These are phyloP conservation scores for Aspidoscelis tigris DNA, from an alignment of 2,113 vertebrate genomes.

Conservation along the genomic window DNA sequence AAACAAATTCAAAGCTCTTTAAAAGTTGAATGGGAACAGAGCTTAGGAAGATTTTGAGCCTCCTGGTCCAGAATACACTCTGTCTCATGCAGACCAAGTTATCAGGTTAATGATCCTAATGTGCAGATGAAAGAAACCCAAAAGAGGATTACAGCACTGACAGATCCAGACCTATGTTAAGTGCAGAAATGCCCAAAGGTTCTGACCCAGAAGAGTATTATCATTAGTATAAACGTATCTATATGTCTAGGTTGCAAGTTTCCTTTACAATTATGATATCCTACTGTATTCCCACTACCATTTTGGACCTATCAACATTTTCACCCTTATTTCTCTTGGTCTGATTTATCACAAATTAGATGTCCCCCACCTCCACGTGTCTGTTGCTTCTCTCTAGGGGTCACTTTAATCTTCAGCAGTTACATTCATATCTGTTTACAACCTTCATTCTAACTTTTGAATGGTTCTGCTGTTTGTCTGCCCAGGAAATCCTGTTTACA, in stretches of 20 bases:
- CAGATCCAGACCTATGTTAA: too few species aligned
- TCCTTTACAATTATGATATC: neutral
- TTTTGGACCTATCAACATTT: neutral
- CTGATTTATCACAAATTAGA: neutral
- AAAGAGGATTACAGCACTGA: too few species aligned
- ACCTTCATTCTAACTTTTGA: conserved; percentile 7
- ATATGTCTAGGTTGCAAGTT: neutral
- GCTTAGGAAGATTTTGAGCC: too few species aligned
- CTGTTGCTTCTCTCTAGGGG: neutral
- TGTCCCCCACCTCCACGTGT: neutral
- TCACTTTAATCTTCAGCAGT: neutral
- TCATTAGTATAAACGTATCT: neutral
- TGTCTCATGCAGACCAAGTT: too few species aligned
- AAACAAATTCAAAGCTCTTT: too few species aligned
- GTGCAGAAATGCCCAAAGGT: too few species aligned
- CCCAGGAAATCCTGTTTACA: conserved; percentile 39
- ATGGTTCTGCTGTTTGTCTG: conserved; percentile 17
- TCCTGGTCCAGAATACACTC: too few species aligned
- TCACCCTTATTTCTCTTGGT: neutral
- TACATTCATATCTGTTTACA: conserved; percentile 12
- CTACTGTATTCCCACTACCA: too few species aligned
- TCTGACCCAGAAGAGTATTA: too few species aligned
- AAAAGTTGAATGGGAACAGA: too few species aligned
- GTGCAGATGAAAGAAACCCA: too few species aligned
- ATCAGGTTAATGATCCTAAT: too few species aligned